phyloP scores from a whole-genome alignment of 2,797 vertebrate genomes.

The Notamacropus eugenii region DNA sequence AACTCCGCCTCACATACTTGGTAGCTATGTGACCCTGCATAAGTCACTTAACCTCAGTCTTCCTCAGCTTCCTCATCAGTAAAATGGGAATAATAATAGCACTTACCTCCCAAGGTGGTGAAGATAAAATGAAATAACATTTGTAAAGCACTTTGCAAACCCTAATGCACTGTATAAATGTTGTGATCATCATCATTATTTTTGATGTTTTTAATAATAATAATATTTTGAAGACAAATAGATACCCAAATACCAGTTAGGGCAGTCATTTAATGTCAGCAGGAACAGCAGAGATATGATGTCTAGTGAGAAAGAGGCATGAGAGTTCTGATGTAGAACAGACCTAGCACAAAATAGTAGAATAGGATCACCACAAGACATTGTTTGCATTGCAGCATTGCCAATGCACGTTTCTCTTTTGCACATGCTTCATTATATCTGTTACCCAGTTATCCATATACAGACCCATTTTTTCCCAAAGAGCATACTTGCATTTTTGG shows the following conservation, averaged over 20 bases:
- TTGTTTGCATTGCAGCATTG: neutral
- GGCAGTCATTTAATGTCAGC: neutral
- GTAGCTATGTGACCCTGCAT: neutral
- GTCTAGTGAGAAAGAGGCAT: neutral
- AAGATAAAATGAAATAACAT: neutral
- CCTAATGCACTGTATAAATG: neutral
- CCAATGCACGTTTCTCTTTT: neutral
- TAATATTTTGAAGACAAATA: neutral
- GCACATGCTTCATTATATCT: neutral
- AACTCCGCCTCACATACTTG: neutral
- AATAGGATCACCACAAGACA: neutral
- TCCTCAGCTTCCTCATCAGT: neutral
- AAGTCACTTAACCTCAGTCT: neutral
- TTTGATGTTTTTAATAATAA: too few species aligned
- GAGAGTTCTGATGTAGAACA: neutral
- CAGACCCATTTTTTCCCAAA: neutral
- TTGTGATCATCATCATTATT: neutral
- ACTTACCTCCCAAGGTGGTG: neutral
- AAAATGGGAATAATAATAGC: neutral
- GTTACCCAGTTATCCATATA: neutral
- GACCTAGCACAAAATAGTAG: neutral
- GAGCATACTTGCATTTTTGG: neutral
- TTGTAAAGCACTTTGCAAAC: neutral
- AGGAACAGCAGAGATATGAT: neutral
- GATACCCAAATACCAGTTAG: neutral